Evolutionary conservation across 2,113 vertebrate genomes (phyloP), one percentile per base, ranked within the genome.

Genomic region (Psittacara wagleri): DNA sequence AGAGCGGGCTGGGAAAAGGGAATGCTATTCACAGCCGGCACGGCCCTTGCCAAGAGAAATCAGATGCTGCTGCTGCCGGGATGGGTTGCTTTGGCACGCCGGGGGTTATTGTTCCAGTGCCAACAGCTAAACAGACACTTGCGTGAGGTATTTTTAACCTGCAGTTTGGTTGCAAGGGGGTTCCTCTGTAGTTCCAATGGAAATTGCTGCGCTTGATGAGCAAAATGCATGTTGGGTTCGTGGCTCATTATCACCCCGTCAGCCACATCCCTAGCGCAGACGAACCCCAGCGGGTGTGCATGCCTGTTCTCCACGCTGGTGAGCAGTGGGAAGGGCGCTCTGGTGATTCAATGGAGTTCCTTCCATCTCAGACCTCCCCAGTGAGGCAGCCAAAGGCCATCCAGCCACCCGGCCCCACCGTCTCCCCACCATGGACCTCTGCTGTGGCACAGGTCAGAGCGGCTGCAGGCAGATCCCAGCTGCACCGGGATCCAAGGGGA

Each of bases 131-230:
- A 49, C 29, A 10, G 44, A 61, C n/a, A 7, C 16, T 17, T n/a
- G 12, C 73, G 35, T 17, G 83, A 51, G 91, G 74, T 48, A 48
- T 74, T 93, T 91, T 87, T 64, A 90, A 84, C 87, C 75, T 75
- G 84, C 86, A 67, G 57, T 28, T 75, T 43, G 59, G 78, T 57
- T 68, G 64, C 66, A 4, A 44, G 70, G 89, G 89, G 39, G 13
- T 69, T 61, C 57, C 77, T 90, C 77, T 1, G 0, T 37, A 16
- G 68, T 33, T 55, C 13, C 46, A 76, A 37, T 76, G 76, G 83
- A 37, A 95, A 88, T 90, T 10, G 69, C 69, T 76, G 77, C 0
- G 74, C 83, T 87, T 37, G 76, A 61, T 81, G 31, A 93, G 86
- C 51, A 89, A 73, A 86, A 72, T 22, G 7, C 17, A 46, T 11